A percentile compares a stretch with the other conserved stretches of the same genome.
Conservation (phyloP, 2,888 invertebrate species). For the Scaptomyza flava region DNA sequence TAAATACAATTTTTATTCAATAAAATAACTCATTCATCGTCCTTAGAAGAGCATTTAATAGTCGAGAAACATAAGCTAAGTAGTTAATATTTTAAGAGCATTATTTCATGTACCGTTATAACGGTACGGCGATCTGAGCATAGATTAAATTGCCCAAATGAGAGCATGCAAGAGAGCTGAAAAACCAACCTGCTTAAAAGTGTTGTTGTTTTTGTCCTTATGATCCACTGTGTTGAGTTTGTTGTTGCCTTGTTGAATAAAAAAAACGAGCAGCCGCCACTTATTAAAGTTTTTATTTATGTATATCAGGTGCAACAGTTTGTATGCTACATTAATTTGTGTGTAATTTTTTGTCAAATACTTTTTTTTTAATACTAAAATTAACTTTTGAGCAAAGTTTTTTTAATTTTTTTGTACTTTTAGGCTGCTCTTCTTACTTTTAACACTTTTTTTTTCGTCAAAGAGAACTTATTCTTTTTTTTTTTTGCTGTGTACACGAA, state of each 20-base stretch:
- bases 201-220: constrained; percentile 10
- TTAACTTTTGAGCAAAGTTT: constrained; percentile 9
- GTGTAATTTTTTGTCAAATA: constrained; percentile 10
- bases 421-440: constrained; percentile 15
- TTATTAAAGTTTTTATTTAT: neutral
- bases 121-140: too few species aligned
- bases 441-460: constrained; percentile 37
- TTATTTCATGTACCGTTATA: constrained; percentile 17
- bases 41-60: neutral
- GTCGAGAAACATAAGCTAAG: neutral
- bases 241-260: constrained; percentile 4
- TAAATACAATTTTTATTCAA: too few species aligned
- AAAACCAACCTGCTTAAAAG: constrained; percentile 45
- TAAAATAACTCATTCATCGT: too few species aligned
- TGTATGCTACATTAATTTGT: neutral
- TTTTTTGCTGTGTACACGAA: constrained; percentile 41
- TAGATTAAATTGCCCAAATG: too few species aligned
- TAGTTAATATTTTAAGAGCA: neutral
- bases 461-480: constrained; percentile 34
- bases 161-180: neutral
- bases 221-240: constrained; percentile 26
- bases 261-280: constrained; percentile 23
- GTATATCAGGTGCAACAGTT: constrained; percentile 18
- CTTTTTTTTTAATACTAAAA: neutral
- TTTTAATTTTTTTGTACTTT: neutral